Evolutionary conservation across 1,140 invertebrate genomes (phyloP).

Genomic region (Stegodyphus mimosarum): DNA sequence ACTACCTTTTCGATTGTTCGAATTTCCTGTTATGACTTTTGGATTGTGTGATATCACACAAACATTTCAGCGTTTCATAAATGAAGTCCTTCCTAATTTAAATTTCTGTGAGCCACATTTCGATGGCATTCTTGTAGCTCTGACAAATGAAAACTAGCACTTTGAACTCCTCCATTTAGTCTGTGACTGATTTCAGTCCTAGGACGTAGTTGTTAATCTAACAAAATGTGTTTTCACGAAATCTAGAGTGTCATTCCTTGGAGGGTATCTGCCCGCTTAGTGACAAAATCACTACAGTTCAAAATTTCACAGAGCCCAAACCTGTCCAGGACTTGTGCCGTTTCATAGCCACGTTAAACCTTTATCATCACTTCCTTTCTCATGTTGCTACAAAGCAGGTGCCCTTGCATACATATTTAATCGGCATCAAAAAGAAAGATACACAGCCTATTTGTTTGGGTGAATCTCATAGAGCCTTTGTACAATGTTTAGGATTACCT

Average conservation of each 20-base stretch:
- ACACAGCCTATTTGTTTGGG: background rate
- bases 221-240: conserved; percentile 13
- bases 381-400: conserved; percentile 3
- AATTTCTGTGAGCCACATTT: conserved; percentile 22
- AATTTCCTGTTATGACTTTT: conserved; percentile 65
- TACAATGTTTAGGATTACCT: background rate
- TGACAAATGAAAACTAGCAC: background rate
- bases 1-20: conserved; percentile 63
- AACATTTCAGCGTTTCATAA: conserved; percentile 55
- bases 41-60: background rate
- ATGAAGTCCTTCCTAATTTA: conserved; percentile 47
- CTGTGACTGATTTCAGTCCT: conserved; percentile 15
- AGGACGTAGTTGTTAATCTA: conserved; percentile 41
- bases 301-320: conserved; percentile 6
- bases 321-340: background rate
- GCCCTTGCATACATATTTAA: conserved; percentile 4
- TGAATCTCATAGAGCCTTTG: background rate
- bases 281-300: background rate
- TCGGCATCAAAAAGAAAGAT: background rate
- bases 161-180: conserved; percentile 19
- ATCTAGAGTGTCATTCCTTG: conserved; percentile 41
- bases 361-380: conserved; percentile 21
- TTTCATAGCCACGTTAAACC: conserved; percentile 23
- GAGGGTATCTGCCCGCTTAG: background rate
- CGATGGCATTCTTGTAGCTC: conserved; percentile 45